Evolutionary conservation across 2,888 invertebrate species (phyloP), one percentile per base, ranked within the genome.

Genomic region (Idaea biselata): DNA sequence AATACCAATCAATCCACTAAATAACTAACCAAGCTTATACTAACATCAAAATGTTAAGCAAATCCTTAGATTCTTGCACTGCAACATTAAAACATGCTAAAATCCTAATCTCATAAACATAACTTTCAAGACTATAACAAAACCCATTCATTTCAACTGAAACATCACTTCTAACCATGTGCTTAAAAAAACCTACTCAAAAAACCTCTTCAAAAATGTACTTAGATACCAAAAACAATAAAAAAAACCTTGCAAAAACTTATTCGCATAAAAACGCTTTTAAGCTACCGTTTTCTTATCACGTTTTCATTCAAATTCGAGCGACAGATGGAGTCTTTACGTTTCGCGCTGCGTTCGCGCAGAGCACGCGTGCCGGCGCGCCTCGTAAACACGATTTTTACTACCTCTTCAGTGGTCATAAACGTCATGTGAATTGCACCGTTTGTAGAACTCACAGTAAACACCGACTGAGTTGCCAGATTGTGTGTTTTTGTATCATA

Each of bases 331-430:
- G 55, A 11, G 56, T 5, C 25, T n/a, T n/a, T 25, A 56, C 73
- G 79, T 76, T 81, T 81, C 80, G 83, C 83, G 78, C 73, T 69
- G 71, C 77, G 78, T 77, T 69, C 70, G 82, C 81, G 83, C 81
- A 79, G 73, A 73, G 81, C 87, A 81, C 81, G 87, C 84, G 86
- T 82, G 79, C 79, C 71, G 74, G 80, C 73, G 77, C 78, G 77
- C 79, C 75, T 83, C 87, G 88, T 90, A 88, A 89, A 91, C 89
- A 89, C 89, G 87, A 91, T 90, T 91, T 91, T 92, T 91, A 91
- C 88, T 85, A 88, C 88, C 88, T 83, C 90, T 89, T 84, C 80
- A 90, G 83, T 78, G 86, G 81, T 90, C 91, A 87, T 92, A 89
- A 91, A 91, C 86, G 91, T 91, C 91, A 88, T 87, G 82, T 84